Evolutionary conservation across 1,140 invertebrate species (phyloP).

Genomic region (Proales similis): DNA sequence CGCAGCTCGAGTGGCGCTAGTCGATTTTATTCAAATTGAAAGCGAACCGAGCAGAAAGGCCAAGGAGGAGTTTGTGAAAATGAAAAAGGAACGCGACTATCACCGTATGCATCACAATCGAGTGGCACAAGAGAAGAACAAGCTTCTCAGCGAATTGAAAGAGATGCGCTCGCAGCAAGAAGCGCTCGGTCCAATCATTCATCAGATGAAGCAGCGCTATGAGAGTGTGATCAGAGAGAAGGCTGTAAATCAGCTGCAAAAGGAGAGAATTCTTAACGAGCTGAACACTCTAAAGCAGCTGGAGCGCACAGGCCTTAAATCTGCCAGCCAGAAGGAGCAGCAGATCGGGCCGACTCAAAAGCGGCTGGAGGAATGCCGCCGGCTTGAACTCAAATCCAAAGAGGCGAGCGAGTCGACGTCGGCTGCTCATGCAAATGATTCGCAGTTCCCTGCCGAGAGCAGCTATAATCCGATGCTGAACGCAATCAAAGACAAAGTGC

Average conservation of each 20-base stretch:
- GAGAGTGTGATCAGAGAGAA: constrained; percentile 14
- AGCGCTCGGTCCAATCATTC: constrained; percentile 21
- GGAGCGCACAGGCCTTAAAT: background rate
- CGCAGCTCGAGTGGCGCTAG: background rate
- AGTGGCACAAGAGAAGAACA: constrained; percentile 53
- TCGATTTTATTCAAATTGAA: background rate
- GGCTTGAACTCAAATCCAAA: constrained; percentile 38
- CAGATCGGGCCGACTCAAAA: constrained; percentile 48
- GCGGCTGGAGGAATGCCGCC: constrained; percentile 42
- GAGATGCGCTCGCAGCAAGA: constrained; percentile 15
- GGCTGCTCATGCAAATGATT: constrained; percentile 44
- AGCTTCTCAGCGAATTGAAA: constrained; percentile 43
- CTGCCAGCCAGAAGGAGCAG: background rate
- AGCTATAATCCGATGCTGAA: constrained; percentile 50
- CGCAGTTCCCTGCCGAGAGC: constrained; percentile 49
- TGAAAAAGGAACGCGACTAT: constrained; percentile 52
- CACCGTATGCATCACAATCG: constrained; percentile 54
- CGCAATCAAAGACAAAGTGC: constrained; percentile 43
- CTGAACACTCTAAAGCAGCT: constrained; percentile 1
- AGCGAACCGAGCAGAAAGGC: constrained; percentile 44
- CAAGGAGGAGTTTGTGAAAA: constrained; percentile 51
- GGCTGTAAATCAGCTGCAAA: constrained; percentile 11
- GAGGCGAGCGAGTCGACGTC: constrained; percentile 39
- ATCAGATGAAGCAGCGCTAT: constrained; percentile 33
- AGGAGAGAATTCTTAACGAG: constrained; percentile 17